Percentiles rank a stretch among this genome's conserved stretches.
Conservation (phyloP, 2,113 vertebrate species). For the Hippocampus guttulatus region DNA sequence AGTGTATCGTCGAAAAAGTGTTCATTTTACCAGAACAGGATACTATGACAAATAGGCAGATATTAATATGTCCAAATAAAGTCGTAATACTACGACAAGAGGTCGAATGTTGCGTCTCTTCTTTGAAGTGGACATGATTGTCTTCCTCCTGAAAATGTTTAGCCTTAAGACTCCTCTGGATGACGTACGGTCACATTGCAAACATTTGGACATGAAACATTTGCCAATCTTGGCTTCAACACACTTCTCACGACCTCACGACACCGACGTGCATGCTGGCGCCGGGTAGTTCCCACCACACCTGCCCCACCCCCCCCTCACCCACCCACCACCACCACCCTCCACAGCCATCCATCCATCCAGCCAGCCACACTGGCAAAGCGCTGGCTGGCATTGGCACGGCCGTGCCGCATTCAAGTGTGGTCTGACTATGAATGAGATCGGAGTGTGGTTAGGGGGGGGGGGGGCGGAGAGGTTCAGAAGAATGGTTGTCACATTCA, state of each 20-base stretch:
- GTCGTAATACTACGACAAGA: too few species aligned
- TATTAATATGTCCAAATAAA: too few species aligned
- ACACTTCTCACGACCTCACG: conserved; percentile 39
- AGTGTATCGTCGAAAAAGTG: too few species aligned
- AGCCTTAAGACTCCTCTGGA: neutral
- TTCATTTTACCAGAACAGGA: too few species aligned
- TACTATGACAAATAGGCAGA: too few species aligned
- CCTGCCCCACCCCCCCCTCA: conserved; percentile 18
- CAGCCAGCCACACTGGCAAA: conserved; percentile 67
- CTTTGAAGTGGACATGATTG: neutral
- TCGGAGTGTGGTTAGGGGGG: neutral
- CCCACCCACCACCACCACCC: conserved; percentile 33
- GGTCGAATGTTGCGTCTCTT: neutral
- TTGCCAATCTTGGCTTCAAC: neutral
- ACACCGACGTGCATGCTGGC: conserved; percentile 35
- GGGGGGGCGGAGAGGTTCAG: neutral
- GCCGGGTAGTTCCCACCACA: conserved; percentile 47
- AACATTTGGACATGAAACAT: neutral
- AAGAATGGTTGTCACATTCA: neutral
- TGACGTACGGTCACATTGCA: neutral
- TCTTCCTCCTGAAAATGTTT: neutral
- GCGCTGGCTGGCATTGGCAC: conserved; percentile 72
- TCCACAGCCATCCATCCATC: conserved; percentile 23
- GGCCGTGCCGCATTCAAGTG: conserved; percentile 72
- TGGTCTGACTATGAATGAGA: conserved; percentile 72